Percentiles rank a stretch among this genome's conserved stretches.
phyloP scores from a whole-genome alignment of 2,888 invertebrate genomes.

The Arrhopalites spinosus region DNA sequence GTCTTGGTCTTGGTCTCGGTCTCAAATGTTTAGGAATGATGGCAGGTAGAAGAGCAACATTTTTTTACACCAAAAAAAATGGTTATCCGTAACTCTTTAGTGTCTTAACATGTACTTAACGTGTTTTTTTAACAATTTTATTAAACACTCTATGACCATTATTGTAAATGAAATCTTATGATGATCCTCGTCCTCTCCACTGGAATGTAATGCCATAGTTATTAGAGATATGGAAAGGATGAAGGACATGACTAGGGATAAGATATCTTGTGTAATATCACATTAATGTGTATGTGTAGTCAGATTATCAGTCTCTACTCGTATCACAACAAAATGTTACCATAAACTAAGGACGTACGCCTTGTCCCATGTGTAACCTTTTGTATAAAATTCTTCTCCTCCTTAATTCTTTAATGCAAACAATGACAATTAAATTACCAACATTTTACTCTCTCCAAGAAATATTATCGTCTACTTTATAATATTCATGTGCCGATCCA shows the following conservation, averaged over 20 bases:
- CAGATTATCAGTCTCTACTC: no score
- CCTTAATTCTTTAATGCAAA: not conserved
- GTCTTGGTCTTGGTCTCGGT: not conserved
- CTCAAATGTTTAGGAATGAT: not conserved
- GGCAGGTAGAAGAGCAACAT: slow-evolving; percentile 2
- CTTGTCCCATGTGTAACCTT: not conserved
- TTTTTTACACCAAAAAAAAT: not conserved
- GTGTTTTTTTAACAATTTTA: slow-evolving; percentile 26
- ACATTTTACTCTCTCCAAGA: not conserved
- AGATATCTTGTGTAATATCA: no score
- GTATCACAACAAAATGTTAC: no score
- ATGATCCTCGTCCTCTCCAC: slow-evolving; percentile 14
- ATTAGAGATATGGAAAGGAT: no score
- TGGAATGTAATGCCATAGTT: not conserved
- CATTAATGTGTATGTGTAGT: no score
- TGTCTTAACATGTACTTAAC: slow-evolving; percentile 30
- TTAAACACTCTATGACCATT: slow-evolving; percentile 28
- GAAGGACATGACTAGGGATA: no score
- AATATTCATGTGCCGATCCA: not conserved
- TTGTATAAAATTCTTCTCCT: no score
- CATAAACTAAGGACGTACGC: slow-evolving; percentile 12
- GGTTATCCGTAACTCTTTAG: slow-evolving; percentile 17
- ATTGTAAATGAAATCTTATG: not conserved
- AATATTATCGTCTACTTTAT: not conserved
- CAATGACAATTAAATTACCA: slow-evolving; percentile 22